phyloP scores from a whole-genome alignment of 2,888 invertebrate species.

The Rhodophaea formosa region DNA sequence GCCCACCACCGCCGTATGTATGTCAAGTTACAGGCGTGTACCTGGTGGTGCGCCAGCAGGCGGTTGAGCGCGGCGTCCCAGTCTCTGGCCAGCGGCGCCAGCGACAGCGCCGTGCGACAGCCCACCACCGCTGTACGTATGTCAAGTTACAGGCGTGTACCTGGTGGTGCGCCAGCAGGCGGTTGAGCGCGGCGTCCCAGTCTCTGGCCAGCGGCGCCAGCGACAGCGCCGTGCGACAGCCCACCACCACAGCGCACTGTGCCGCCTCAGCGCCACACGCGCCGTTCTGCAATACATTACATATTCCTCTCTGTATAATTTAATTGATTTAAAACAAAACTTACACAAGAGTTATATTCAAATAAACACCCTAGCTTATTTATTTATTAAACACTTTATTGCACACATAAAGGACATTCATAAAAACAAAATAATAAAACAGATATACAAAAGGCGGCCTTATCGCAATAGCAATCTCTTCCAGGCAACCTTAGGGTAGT shows the following conservation, averaged over 20 bases:
- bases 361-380: too few species aligned
- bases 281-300: slow-evolving; percentile 50
- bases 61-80: slow-evolving; percentile 66
- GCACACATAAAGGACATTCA: too few species aligned
- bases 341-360: too few species aligned
- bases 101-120: slow-evolving; percentile 54
- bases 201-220: slow-evolving; percentile 52
- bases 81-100: slow-evolving; percentile 51
- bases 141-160: slow-evolving; percentile 33
- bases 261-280: slow-evolving; percentile 55
- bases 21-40: slow-evolving; percentile 24
- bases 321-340: too few species aligned
- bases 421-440: too few species aligned
- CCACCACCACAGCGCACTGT: slow-evolving; percentile 58
- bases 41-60: slow-evolving; percentile 69
- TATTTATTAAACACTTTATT: too few species aligned
- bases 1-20: slow-evolving; percentile 50
- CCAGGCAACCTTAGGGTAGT: too few species aligned
- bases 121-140: slow-evolving; percentile 50
- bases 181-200: slow-evolving; percentile 62
- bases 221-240: slow-evolving; percentile 55
- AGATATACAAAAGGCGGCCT: too few species aligned
- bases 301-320: too few species aligned
- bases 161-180: slow-evolving; percentile 69
- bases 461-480: too few species aligned